phyloP scores from a whole-genome alignment of 2,113 vertebrate genomes.

The Columbina picui region DNA sequence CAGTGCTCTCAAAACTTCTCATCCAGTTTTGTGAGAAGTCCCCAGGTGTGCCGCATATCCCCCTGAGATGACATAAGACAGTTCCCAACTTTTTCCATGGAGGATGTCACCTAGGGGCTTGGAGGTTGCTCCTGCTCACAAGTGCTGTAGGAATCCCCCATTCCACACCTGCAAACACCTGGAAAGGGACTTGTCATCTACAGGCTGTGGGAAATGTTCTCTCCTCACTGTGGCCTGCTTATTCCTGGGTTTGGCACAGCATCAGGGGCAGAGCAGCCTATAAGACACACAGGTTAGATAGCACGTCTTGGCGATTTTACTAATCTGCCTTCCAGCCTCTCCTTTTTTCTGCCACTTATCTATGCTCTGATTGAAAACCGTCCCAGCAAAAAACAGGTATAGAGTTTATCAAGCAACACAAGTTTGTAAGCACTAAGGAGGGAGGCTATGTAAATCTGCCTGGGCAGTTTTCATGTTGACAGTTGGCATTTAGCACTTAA shows the following conservation, averaged over 20 bases:
- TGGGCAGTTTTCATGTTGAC: background rate
- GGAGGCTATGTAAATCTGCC: background rate
- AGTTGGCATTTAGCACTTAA: background rate
- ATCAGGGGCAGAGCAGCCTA: background rate
- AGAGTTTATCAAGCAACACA: background rate
- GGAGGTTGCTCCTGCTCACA: background rate
- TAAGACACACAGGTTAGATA: background rate
- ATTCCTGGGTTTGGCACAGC: background rate
- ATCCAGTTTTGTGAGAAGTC: background rate
- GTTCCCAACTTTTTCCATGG: rapidly evolving
- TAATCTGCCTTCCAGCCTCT: background rate
- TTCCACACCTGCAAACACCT: background rate
- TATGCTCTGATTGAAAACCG: background rate
- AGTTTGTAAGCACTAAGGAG: background rate
- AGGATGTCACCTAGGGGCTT: background rate
- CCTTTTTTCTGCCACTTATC: background rate
- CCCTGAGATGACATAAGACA: background rate
- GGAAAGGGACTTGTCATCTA: background rate
- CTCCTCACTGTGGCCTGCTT: background rate
- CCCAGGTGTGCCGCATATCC: rapidly evolving
- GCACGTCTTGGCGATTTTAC: background rate
- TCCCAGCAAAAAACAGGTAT: background rate
- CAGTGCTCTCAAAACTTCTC: rapidly evolving
- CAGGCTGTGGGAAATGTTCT: background rate
- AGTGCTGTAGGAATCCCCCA: background rate